Conservation (phyloP, 2,888 invertebrate genomes). For the Nycteola revayana region DNA sequence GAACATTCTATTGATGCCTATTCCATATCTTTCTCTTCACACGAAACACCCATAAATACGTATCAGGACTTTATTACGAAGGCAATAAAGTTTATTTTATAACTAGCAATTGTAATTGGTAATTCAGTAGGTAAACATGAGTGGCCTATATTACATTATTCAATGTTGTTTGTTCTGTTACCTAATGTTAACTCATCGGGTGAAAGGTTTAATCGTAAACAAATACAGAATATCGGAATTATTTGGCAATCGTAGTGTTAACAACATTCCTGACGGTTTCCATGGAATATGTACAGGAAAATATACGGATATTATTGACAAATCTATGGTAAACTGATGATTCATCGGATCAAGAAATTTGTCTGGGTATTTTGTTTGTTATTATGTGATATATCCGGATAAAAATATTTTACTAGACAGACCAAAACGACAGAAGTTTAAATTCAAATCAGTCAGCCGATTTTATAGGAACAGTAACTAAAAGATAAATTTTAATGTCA, state of each 20-base stretch:
- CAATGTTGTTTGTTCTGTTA: constrained; percentile 9
- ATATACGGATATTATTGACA: not conserved
- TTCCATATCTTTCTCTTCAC: too few relatives aligned
- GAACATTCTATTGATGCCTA: too few relatives aligned
- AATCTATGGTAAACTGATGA: not conserved
- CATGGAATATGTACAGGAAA: constrained; percentile 14
- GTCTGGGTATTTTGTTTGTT: too few relatives aligned
- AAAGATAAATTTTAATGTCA: too few relatives aligned
- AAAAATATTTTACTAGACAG: too few relatives aligned
- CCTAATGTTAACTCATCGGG: constrained; percentile 14
- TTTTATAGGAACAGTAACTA: too few relatives aligned
- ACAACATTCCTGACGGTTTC: constrained; percentile 34
- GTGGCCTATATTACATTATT: constrained; percentile 11
- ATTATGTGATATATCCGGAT: too few relatives aligned
- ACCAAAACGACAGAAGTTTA: too few relatives aligned
- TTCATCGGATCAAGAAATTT: not conserved
- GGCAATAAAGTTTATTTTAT: constrained; percentile 16
- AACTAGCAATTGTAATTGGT: not conserved
- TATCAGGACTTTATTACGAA: constrained; percentile 11
- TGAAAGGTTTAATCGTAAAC: constrained; percentile 6
- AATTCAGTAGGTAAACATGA: constrained; percentile 4
- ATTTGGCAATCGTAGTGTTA: constrained; percentile 38
- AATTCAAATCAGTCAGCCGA: too few relatives aligned
- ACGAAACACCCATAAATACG: too few relatives aligned
- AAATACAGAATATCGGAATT: constrained; percentile 21